Evolutionary conservation across 2,888 invertebrate species (phyloP), one percentile per base, ranked within the genome.

Genomic region (Chaitophorus viminalis): DNA sequence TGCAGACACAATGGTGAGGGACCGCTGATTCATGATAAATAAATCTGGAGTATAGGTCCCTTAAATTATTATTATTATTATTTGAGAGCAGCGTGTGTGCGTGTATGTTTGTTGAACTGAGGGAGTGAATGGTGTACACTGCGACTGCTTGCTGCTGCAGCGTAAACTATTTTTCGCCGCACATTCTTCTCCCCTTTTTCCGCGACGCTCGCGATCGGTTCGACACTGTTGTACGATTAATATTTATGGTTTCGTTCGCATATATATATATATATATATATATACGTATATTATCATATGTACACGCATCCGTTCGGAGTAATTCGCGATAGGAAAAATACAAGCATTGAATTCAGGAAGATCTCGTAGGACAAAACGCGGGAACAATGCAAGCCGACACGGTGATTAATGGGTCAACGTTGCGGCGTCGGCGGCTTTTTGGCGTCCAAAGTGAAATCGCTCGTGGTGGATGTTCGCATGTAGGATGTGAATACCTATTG

Each of bases 11-110:
- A 87, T 87, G 31, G 79, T 81, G 39, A 72, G 60, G 87, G 87
- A 81, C 87, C 79, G 81, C 87, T 87, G 87, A 87, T 87, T 87
- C 87, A 87, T 74, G 87, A 87, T 87, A 87, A 87, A 87, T 81
- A 87, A 87, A 87, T 87, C 87, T 87, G 87, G 65, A 87, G 79
- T 79, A 78, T 78, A 78, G 77, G 68, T 86, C 86, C 86, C 86
- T 86, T 68, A 36, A 76, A 36, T 74, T 36, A 82, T 52, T 82
- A 83, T 83, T 72, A 76, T 76, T 85, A 70, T 78, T 77, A 85
- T 77, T 78, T 14, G 65, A 52, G 54, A 33, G 39, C 74, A 33
- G 36, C 8, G 74, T 74, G 74, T 21, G 60, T 25, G n/a, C 60
- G 68, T 46, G 76, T 25, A 29, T 21, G 36, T 36, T 14, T 21